These are phyloP conservation scores for Ophion slaviceki DNA, from an alignment of 2,888 invertebrate genomes.

Conservation along the genomic window DNA sequence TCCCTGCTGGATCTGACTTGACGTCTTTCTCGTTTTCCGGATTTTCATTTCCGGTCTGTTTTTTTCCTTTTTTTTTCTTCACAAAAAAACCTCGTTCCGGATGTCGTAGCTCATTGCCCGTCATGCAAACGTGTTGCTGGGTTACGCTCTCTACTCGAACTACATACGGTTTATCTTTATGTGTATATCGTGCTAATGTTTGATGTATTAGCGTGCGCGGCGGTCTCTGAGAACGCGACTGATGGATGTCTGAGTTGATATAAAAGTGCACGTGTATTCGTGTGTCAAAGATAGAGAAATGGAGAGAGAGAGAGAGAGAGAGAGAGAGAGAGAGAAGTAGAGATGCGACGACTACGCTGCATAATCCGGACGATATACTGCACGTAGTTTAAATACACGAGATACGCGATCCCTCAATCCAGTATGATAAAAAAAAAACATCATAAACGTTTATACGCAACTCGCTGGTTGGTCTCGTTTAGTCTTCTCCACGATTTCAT, in stretches of 20 bases:
- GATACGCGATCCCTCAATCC: slow-evolving; percentile 26
- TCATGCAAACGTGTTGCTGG: slow-evolving; percentile 72
- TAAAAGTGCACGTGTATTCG: slow-evolving; percentile 8
- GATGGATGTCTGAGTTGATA: slow-evolving; percentile 48
- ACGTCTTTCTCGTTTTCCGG: neutral
- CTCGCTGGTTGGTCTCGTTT: slow-evolving; percentile 31
- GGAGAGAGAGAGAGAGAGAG: slow-evolving; percentile 53
- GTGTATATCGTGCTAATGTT: slow-evolving; percentile 31
- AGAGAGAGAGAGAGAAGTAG: slow-evolving; percentile 41
- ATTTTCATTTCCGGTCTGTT: neutral
- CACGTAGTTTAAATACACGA: slow-evolving; percentile 48
- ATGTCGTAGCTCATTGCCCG: slow-evolving; percentile 71
- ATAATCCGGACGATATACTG: slow-evolving; percentile 52
- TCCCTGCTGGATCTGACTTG: neutral
- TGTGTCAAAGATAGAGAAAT: slow-evolving; percentile 22
- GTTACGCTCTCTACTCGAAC: neutral
- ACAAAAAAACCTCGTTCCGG: slow-evolving; percentile 65
- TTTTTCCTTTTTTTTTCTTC: slow-evolving; percentile 43
- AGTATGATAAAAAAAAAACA: slow-evolving; percentile 40
- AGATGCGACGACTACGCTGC: slow-evolving; percentile 70
- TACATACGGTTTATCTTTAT: slow-evolving; percentile 45
- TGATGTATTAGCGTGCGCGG: slow-evolving; percentile 54
- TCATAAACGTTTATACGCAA: slow-evolving; percentile 64
- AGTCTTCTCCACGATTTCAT: slow-evolving; percentile 23
- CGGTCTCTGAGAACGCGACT: slow-evolving; percentile 63